Percentiles rank a stretch among this genome's conserved stretches.
Evolutionary conservation across 2,888 invertebrate genomes (phyloP).

Genomic region (Rhingia campestris): DNA sequence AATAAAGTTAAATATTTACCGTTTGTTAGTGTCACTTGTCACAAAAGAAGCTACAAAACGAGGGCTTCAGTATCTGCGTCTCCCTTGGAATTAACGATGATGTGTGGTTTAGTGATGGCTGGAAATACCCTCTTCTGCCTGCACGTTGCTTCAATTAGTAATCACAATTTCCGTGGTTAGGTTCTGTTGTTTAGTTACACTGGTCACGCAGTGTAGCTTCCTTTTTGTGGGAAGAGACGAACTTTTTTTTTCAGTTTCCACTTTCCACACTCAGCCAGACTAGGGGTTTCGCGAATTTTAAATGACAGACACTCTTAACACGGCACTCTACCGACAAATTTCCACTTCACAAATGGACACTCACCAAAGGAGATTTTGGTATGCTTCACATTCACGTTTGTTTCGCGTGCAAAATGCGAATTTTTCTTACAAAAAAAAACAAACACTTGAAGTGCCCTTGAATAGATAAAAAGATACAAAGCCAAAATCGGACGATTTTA

Average conservation of each 20-base stretch:
- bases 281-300: background rate
- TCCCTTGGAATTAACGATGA: conserved; percentile 23
- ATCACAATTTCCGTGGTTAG: conserved; percentile 3
- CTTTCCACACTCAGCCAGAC: background rate
- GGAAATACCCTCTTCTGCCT: background rate
- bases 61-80: background rate
- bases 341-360: background rate
- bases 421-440: background rate
- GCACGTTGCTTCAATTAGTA: conserved; percentile 3
- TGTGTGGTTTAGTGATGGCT: conserved; percentile 26
- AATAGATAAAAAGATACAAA: conserved; percentile 59
- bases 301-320: background rate
- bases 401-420: background rate
- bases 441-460: conserved; percentile 14
- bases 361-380: background rate
- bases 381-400: background rate
- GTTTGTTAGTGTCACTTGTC: too few species aligned
- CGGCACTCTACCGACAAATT: background rate
- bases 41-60: background rate
- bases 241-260: background rate
- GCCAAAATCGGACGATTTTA: conserved; percentile 4
- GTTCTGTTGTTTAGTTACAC: conserved; percentile 23
- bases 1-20: conserved; percentile 26
- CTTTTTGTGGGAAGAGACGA: background rate
- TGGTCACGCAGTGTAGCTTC: conserved; percentile 39